Evolutionary conservation across 2,113 vertebrate species (phyloP).

Genomic region (Anser brachyrhynchus): DNA sequence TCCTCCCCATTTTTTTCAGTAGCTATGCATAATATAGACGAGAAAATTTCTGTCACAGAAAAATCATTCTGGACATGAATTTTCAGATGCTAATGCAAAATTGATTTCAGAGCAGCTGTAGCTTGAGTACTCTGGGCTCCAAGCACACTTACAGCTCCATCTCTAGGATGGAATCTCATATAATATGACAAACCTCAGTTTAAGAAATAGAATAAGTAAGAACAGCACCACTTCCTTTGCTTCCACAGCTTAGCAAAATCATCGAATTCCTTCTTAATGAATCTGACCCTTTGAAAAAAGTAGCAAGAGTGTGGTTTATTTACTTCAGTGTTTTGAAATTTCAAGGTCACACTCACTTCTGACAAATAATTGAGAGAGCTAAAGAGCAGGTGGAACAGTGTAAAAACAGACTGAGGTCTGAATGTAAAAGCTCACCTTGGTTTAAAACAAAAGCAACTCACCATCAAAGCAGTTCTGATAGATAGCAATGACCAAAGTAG

Average conservation of each 20-base stretch:
- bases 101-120: neutral
- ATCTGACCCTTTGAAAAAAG: neutral
- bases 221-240: neutral
- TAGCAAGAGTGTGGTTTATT: constrained; percentile 33
- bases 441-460: neutral
- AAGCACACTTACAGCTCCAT: neutral
- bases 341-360: neutral
- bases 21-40: neutral
- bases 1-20: neutral
- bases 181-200: neutral
- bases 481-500: neutral
- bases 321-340: constrained; percentile 9
- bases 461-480: neutral
- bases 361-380: neutral
- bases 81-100: neutral
- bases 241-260: neutral
- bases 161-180: neutral
- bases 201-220: neutral
- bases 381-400: constrained; percentile 12
- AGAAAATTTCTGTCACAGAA: neutral
- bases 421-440: neutral
- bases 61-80: neutral
- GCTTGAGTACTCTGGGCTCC: neutral
- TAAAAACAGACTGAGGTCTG: neutral
- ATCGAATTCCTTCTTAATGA: neutral